Evolutionary conservation across 1,140 invertebrate genomes (phyloP), one percentile per base, ranked within the genome.

Genomic region (Andrena cerasifolii): DNA sequence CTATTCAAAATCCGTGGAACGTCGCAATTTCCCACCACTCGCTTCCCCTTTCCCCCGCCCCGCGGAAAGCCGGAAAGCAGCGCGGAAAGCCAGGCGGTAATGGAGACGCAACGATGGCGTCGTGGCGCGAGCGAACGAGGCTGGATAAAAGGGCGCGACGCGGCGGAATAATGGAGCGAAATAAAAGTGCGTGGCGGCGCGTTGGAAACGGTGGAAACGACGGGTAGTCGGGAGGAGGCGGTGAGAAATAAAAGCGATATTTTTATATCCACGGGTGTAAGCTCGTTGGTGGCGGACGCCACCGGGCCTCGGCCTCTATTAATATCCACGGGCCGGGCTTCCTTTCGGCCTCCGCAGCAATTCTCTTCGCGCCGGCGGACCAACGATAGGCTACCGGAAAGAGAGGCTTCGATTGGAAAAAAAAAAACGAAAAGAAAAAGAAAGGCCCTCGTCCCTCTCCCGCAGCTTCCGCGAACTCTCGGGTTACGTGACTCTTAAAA

Each of bases 281-380:
- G 86, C 89, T 89, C 73, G 73, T 76, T 83, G 80, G 81, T 82
- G 79, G 80, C 83, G 87, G 83, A 73, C 80, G 87, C 86, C 82
- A 86, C 84, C 88, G 84, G 88, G 88, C 87, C 89, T 89, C 86
- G 87, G 83, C 65, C 88, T 91, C 91, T 92, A 92, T 91, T 91
- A 92, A 92, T 92, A 92, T 91, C 90, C 85, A 83, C 80, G 78
- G 87, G 82, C 89, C 83, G 85, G 84, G 87, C 85, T 89, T 87
- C 83, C 83, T 89, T 81, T 89, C 82, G 75, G 66, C 67, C 84
- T 83, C 78, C 75, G 67, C 56, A 71, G 75, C 75, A 71, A 77
- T 77, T 83, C 84, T 85, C 76, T 56, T 77, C 80, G 40, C 78
- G 80, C 53, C 66, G 26, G n/a, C 75, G 56, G 31, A 73, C 45